phyloP scores from a whole-genome alignment of 2,797 vertebrate genomes.

The Leptoclinus maculatus region DNA sequence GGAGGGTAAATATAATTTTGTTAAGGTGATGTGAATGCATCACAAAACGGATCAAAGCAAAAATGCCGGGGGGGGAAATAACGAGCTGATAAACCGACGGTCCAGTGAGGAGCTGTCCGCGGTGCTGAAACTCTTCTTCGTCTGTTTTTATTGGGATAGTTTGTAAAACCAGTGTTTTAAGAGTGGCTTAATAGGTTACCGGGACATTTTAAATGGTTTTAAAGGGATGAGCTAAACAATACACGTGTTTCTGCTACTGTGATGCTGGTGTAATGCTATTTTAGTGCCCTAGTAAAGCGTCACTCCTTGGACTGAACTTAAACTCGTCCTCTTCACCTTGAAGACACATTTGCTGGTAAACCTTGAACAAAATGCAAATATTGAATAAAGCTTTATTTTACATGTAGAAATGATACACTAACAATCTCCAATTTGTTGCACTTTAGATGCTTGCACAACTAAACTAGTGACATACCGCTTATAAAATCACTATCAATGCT shows the following conservation, averaged over 20 bases:
- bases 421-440: not conserved
- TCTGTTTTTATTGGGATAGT: not conserved
- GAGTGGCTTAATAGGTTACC: not conserved
- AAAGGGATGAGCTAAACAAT: not conserved
- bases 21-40: not conserved
- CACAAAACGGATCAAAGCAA: rapidly evolving
- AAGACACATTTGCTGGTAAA: not conserved
- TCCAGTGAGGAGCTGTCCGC: slow-evolving; percentile 59
- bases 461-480: not conserved
- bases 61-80: not conserved
- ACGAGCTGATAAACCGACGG: not conserved
- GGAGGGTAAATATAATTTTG: not conserved
- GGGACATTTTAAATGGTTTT: not conserved
- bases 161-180: rapidly evolving
- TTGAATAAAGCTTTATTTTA: not conserved
- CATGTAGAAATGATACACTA: not conserved
- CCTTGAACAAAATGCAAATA: not conserved
- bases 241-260: not conserved
- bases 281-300: not conserved
- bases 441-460: not conserved
- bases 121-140: slow-evolving; percentile 66
- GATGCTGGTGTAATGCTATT: not conserved
- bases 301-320: too few relatives aligned
- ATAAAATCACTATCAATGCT: not conserved
- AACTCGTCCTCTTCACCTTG: not conserved